These are phyloP conservation scores for Drosophila macrospina DNA, from an alignment of 2,888 invertebrate species.

Conservation along the genomic window DNA sequence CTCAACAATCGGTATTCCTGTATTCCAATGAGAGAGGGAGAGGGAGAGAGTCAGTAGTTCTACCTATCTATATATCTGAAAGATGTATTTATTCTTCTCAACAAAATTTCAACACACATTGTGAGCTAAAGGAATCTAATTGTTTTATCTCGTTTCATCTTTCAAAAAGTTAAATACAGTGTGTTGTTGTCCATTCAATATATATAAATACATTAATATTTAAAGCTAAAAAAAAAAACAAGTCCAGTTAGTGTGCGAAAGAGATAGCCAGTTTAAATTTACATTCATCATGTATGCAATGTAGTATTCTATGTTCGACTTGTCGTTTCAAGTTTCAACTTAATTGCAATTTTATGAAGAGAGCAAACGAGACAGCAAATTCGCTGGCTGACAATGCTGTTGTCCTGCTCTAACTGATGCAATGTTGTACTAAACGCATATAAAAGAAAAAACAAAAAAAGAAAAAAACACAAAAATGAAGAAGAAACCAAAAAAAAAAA, in stretches of 20 bases:
- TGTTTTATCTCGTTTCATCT: conserved; percentile 17
- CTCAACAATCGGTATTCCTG: conserved; percentile 28
- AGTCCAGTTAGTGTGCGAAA: neutral
- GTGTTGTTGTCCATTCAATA: conserved; percentile 6
- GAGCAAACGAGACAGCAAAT: conserved; percentile 24
- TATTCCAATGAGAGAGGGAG: neutral
- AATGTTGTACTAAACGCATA: conserved; percentile 27
- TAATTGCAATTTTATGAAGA: conserved; percentile 27
- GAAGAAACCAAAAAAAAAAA: neutral
- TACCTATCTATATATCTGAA: conserved; percentile 4
- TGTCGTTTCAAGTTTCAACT: conserved; percentile 15
- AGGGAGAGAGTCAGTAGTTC: neutral
- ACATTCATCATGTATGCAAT: too few species aligned
- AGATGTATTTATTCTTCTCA: neutral
- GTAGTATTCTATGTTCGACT: conserved; percentile 6
- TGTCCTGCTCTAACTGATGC: conserved; percentile 35
- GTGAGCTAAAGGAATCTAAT: conserved; percentile 18
- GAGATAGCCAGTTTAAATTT: neutral
- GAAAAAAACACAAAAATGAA: neutral
- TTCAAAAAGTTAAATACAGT: neutral
- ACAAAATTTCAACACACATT: conserved; percentile 4
- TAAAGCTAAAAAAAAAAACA: neutral
- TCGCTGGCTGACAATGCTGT: conserved; percentile 26
- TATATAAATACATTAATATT: too few species aligned
- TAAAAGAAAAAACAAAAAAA: neutral